A percentile compares a stretch with the other conserved stretches of the same genome.
Conservation (phyloP, 2,113 vertebrate species). For the Hyperopisus bebe region DNA sequence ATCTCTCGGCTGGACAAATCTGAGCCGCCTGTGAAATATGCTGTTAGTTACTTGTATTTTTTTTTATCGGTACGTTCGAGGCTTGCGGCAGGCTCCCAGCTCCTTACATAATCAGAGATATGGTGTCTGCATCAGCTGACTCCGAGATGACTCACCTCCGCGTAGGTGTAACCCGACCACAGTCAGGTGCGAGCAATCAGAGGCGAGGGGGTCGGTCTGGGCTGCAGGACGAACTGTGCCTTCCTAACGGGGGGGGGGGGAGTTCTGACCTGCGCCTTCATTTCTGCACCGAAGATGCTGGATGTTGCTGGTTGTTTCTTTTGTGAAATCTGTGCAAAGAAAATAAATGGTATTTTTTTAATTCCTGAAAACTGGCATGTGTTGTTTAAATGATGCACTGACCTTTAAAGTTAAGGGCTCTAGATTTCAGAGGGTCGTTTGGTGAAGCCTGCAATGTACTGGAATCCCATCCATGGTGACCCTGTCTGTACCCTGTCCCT, state of each 20-base stretch:
- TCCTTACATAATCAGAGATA: neutral
- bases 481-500: neutral
- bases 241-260: neutral
- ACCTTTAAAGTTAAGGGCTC: neutral
- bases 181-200: neutral
- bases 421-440: neutral
- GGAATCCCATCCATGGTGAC: neutral
- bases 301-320: neutral
- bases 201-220: neutral
- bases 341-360: neutral
- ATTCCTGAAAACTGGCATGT: neutral
- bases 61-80: neutral
- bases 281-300: neutral
- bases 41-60: neutral
- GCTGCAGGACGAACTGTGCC: neutral
- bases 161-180: constrained; percentile 6
- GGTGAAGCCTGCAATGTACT: neutral
- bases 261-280: neutral
- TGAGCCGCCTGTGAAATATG: neutral
- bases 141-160: neutral
- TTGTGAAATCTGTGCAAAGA: neutral
- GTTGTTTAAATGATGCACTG: neutral
- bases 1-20: neutral
- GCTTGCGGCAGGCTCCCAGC: neutral
- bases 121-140: constrained; percentile 9